A percentile compares a stretch with the other conserved stretches of the same genome.
These are phyloP conservation scores for Bembecia ichneumoniformis DNA, from an alignment of 2,888 invertebrate genomes.

Conservation along the genomic window DNA sequence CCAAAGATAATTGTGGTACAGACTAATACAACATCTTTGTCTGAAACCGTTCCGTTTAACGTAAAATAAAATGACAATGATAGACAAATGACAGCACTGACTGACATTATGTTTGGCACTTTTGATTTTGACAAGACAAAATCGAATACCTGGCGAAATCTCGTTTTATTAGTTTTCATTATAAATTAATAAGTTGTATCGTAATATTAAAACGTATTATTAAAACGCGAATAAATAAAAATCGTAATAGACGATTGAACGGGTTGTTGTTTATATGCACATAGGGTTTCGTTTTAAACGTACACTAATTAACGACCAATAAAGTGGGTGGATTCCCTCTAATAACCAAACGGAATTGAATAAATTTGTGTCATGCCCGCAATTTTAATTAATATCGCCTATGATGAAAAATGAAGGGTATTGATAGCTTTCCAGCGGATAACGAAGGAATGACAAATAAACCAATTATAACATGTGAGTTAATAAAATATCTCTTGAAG, in stretches of 20 bases:
- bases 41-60: no score
- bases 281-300: background rate
- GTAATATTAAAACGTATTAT: no score
- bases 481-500: background rate
- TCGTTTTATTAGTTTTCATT: slow-evolving; percentile 19
- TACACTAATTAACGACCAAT: background rate
- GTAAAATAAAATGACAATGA: no score
- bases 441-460: slow-evolving; percentile 77
- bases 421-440: slow-evolving; percentile 58
- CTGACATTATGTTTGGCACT: no score
- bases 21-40: no score
- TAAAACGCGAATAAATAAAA: background rate
- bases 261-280: background rate
- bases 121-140: no score
- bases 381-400: slow-evolving; percentile 40
- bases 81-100: no score
- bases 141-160: slow-evolving; percentile 8
- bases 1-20: no score
- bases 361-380: slow-evolving; percentile 58
- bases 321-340: slow-evolving; percentile 58
- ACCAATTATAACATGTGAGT: slow-evolving; percentile 83
- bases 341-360: slow-evolving; percentile 24
- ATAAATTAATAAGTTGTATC: no score
- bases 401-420: slow-evolving; percentile 76
- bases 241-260: background rate